These are phyloP conservation scores for Glossophaga mutica DNA, from an alignment of 2,797 vertebrate species.

Conservation along the genomic window DNA sequence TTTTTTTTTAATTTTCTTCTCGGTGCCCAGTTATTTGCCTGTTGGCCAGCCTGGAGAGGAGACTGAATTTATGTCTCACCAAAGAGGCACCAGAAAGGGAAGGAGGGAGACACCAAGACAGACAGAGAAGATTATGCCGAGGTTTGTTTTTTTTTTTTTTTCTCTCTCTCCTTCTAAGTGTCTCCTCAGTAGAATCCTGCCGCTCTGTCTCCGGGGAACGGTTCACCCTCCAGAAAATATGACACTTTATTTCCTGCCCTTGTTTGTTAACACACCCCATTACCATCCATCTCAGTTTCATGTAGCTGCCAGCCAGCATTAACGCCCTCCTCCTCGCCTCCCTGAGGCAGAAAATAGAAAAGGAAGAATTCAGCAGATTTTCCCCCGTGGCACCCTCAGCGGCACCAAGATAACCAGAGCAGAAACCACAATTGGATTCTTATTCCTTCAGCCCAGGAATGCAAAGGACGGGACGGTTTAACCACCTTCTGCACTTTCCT, in stretches of 20 bases:
- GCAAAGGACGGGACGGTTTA: background rate
- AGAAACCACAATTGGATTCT: conserved; percentile 33
- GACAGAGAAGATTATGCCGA: background rate
- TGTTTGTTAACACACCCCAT: conserved; percentile 69
- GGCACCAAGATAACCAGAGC: conserved; percentile 50
- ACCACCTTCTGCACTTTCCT: conserved; percentile 54
- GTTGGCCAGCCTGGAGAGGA: background rate
- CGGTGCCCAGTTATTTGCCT: conserved; percentile 24
- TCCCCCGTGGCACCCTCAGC: conserved; percentile 24
- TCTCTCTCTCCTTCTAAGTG: background rate
- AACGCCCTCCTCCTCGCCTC: conserved; percentile 60
- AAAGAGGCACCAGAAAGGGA: conserved; percentile 23
- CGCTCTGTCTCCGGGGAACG: conserved; percentile 56
- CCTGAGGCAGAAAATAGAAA: conserved; percentile 66
- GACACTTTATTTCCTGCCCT: conserved; percentile 74
- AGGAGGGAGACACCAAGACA: background rate
- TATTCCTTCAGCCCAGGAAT: conserved; percentile 54
- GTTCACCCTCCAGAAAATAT: conserved; percentile 69
- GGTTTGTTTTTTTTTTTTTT: background rate
- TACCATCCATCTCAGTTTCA: conserved; percentile 67
- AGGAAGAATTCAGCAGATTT: conserved; percentile 65
- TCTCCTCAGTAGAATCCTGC: conserved; percentile 55
- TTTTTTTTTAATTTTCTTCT: background rate
- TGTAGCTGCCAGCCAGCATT: conserved; percentile 67
- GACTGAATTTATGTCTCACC: conserved; percentile 41